Evolutionary conservation across 2,797 vertebrate genomes (phyloP), one percentile per base, ranked within the genome.

Genomic region (Tachyglossus aculeatus): DNA sequence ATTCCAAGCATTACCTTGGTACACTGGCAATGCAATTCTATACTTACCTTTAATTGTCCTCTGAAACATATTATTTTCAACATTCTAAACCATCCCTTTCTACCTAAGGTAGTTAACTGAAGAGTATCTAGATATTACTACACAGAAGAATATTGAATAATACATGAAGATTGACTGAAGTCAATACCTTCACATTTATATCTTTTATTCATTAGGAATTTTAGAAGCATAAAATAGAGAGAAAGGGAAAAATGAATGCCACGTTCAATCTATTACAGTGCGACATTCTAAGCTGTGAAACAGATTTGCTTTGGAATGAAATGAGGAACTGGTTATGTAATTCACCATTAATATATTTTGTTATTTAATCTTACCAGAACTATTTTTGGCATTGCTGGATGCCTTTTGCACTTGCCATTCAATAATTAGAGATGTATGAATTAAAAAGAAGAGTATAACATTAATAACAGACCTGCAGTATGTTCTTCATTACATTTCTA

Each of bases 161-260:
- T 90, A 76, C 85, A 89, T 91, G 77, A 89, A 84, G 67, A 86
- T 83, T 85, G 83, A 89, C 77, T 87, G 58, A 84, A 89, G 73
- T 80, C 6, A 83, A 82, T 86, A 73, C 88, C 79, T 87, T 86
- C 78, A 79, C 56, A 79, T 84, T 86, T 90, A 81, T 84, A 82
- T 87, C 43, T 87, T 88, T 88, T 88, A 87, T 86, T 86, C 74
- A 82, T 83, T 85, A 73, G 67, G 19, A 71, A 77, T 74, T 73
- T 86, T 63, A 48, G 24, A 66, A 85, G 88, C 78, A 36, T 22
- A 55, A 47, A 38, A 1, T 27, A 53, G 22, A 29, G 37, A 6
- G 9, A 54, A 70, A 67, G 16, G 2, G 4, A 82, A 53, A 84
- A 76, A 51, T 63, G 85, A 82, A 78, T 38, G 3, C 6, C 32